Conservation (phyloP, 2,888 invertebrate genomes). For the Sminthurides aquaticus region DNA sequence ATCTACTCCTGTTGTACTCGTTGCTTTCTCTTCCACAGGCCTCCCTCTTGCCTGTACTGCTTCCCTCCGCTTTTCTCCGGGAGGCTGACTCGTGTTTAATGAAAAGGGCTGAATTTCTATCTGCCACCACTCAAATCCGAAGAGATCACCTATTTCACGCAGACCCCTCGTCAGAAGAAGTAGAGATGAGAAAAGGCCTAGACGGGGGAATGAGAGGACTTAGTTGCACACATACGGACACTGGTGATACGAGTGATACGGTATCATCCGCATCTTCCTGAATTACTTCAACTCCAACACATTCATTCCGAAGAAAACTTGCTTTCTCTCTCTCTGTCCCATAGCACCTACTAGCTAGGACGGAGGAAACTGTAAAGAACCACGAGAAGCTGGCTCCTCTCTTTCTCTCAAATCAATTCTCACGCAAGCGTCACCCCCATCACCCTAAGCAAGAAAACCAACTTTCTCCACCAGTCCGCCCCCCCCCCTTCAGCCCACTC, state of each 20-base stretch:
- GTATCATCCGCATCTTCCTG: conserved; percentile 23
- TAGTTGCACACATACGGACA: neutral
- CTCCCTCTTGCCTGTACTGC: no score
- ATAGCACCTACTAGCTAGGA: no score
- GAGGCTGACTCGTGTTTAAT: neutral
- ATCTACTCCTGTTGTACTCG: neutral
- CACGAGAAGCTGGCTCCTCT: neutral
- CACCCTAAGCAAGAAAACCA: neutral
- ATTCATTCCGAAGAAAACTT: conserved; percentile 3
- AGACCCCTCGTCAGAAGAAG: neutral
- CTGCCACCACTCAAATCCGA: neutral
- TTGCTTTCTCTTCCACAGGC: no score
- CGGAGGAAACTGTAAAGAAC: neutral
- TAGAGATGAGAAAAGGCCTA: neutral
- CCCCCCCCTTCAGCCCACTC: no score
- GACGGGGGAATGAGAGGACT: neutral
- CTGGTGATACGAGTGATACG: conserved; percentile 7
- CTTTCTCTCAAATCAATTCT: neutral
- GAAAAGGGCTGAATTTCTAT: neutral
- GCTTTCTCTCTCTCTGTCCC: conserved; percentile 6
- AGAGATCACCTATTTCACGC: neutral
- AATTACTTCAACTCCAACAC: conserved; percentile 18
- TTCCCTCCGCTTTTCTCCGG: neutral
- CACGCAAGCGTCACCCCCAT: neutral
- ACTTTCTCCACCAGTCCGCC: neutral